Evolutionary conservation across 2,113 vertebrate genomes (phyloP).

Genomic region (Brachyhypopomus gauderio): DNA sequence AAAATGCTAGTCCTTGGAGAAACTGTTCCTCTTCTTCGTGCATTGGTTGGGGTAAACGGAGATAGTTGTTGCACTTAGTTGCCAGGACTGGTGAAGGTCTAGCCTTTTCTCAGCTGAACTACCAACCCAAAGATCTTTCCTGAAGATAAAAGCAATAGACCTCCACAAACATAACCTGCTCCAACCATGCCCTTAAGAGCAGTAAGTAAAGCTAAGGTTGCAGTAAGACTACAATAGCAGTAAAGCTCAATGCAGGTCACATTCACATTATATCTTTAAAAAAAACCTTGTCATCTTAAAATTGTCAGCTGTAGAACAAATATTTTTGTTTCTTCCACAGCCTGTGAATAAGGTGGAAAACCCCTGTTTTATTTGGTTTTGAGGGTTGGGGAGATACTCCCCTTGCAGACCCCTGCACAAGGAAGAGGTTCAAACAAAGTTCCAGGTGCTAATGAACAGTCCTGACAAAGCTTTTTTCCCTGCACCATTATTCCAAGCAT

Average conservation of each 20-base stretch:
- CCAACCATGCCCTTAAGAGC: slow-evolving; percentile 11
- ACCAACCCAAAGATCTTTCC: slow-evolving; percentile 23
- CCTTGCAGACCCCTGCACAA: slow-evolving; percentile 61
- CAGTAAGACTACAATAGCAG: not conserved
- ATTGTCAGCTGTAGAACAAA: slow-evolving; percentile 1
- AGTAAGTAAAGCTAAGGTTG: slow-evolving; percentile 11
- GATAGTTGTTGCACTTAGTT: slow-evolving; percentile 12
- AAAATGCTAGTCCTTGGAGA: slow-evolving; percentile 4
- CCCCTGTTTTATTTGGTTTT: slow-evolving; percentile 62
- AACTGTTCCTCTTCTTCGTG: slow-evolving; percentile 1
- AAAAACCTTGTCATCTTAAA: slow-evolving; percentile 29
- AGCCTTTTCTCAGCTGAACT: slow-evolving; percentile 12
- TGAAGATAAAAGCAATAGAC: slow-evolving; percentile 22
- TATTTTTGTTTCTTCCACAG: slow-evolving; percentile 26
- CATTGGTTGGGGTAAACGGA: slow-evolving; percentile 10
- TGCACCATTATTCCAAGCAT: slow-evolving; percentile 59
- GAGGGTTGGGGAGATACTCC: slow-evolving; percentile 56
- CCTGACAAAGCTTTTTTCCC: slow-evolving; percentile 78
- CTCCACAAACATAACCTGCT: not conserved
- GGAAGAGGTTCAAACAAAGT: slow-evolving; percentile 76
- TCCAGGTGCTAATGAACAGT: slow-evolving; percentile 74
- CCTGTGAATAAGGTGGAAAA: slow-evolving; percentile 44
- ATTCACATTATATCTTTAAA: slow-evolving; percentile 3
- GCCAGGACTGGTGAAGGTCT: slow-evolving; percentile 10
- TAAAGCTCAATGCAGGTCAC: not conserved